These are phyloP conservation scores for Pachliopta kotzebuea DNA, from an alignment of 2,888 invertebrate species.

Conservation along the genomic window DNA sequence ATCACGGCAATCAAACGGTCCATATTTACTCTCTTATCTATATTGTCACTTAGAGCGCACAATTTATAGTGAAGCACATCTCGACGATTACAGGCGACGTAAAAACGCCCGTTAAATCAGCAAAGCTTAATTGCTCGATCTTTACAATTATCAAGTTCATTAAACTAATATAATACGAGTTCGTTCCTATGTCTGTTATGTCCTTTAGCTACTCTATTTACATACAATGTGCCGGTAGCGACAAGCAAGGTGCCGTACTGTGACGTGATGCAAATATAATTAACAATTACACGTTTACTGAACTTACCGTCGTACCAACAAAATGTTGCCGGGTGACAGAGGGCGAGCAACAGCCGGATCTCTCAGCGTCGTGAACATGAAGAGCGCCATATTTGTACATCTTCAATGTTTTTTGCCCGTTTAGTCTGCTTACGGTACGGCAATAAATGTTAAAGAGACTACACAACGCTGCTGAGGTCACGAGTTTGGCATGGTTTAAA, in stretches of 20 bases:
- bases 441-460: constrained; percentile 32
- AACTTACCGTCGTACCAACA: constrained; percentile 31
- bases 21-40: constrained; percentile 39
- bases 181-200: constrained; percentile 43
- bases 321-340: constrained; percentile 32
- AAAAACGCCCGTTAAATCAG: constrained; percentile 34
- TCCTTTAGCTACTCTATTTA: constrained; percentile 52
- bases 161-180: constrained; percentile 45
- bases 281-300: constrained; percentile 25
- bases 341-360: constrained; percentile 30
- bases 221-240: constrained; percentile 76
- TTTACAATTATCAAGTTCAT: constrained; percentile 43
- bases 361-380: constrained; percentile 35
- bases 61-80: constrained; percentile 39
- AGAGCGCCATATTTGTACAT: constrained; percentile 36
- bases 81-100: constrained; percentile 37
- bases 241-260: constrained; percentile 40
- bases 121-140: constrained; percentile 35
- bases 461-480: constrained; percentile 18
- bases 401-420: constrained; percentile 33
- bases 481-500: constrained; percentile 13
- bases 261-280: constrained; percentile 40
- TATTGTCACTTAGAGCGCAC: constrained; percentile 38
- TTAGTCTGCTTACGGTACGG: constrained; percentile 30
- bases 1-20: constrained; percentile 36